phyloP scores from a whole-genome alignment of 2,113 vertebrate genomes.

The Macrotus californicus region DNA sequence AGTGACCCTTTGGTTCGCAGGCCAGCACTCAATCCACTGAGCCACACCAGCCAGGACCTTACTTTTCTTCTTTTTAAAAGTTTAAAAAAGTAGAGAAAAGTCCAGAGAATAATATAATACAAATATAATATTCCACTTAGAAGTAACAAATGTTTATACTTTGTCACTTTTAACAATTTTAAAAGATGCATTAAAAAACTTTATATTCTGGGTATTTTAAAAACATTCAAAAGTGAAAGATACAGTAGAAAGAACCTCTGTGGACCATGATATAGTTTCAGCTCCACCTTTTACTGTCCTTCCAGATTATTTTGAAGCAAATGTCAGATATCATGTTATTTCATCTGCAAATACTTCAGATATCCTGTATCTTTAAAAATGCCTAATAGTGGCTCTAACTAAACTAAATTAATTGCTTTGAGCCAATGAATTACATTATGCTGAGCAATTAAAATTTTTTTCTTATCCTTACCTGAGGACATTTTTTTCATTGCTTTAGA shows the following conservation, averaged over 20 bases:
- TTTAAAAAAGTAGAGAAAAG: background rate
- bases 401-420: conserved; percentile 23
- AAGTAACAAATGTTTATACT: background rate
- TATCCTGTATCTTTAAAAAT: background rate
- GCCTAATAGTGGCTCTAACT: background rate
- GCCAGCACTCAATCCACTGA: no score
- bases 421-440: background rate
- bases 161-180: conserved; percentile 2
- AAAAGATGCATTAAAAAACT: background rate
- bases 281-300: background rate
- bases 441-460: background rate
- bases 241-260: background rate
- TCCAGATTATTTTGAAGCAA: conserved; percentile 4
- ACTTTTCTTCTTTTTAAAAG: background rate
- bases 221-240: conserved; percentile 1
- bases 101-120: conserved; percentile 2
- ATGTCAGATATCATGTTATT: background rate
- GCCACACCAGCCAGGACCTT: background rate
- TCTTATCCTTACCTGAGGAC: no score
- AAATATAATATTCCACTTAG: background rate
- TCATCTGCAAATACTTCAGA: conserved; percentile 26
- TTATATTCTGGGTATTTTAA: background rate
- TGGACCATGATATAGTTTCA: background rate
- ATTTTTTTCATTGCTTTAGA: no score
- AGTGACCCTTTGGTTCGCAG: no score